Base-by-base conservation (phyloP, 1,140 invertebrate genomes). In the Pogonomyrmex barbatus region DNA sequence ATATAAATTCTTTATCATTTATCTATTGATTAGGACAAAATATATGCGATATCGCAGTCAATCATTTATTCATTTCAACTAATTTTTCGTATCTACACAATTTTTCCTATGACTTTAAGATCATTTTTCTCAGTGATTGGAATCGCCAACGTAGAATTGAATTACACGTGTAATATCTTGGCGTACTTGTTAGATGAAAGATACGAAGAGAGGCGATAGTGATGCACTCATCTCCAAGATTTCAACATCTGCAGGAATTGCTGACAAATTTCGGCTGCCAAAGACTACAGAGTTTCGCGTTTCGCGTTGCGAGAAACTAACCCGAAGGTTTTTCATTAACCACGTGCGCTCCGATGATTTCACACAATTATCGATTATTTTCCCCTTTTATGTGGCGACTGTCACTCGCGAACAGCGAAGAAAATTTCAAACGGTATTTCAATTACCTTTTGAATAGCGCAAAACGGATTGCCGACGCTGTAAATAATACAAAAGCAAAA, bases 401-500 rank as follows among this genome's bases (percentile, higher is more conserved):
- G 24, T 10, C 36, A 39, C 8, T 42, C 63, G 17, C 63, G 77
- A 70, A 2, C 14, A 0, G 24, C 39, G 14, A 14, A 45, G 36
- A 8, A 68, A 45, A 54, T 81, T 54, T 54, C 42, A 24, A 9
- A 73, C 45, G 78, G 60, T 82, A 50, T 75, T 60, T 62, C 33
- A 75, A 83, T 75, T 62, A 73, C 4, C 30, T 30, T 47, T 39
- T 30, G 14, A 73, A 73, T 39, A 24, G 14, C 33, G 42, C 12
- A 47, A 60, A 75, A 17, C 33, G 68, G 56, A 75, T 83, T 60
- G 50, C 42, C 17, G 33, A 33, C 42, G 10, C 2, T 54, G 76
- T 67, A 71, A 71, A 71, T 58, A 45, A 24, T 17, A 71, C 10
- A n/a, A 82, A 54, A 82, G 79, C 42, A 33, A 82, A 73, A 82